Evolutionary conservation across 2,888 invertebrate genomes (phyloP), one percentile per base, ranked within the genome.

Genomic region (Plagodis dolabraria): DNA sequence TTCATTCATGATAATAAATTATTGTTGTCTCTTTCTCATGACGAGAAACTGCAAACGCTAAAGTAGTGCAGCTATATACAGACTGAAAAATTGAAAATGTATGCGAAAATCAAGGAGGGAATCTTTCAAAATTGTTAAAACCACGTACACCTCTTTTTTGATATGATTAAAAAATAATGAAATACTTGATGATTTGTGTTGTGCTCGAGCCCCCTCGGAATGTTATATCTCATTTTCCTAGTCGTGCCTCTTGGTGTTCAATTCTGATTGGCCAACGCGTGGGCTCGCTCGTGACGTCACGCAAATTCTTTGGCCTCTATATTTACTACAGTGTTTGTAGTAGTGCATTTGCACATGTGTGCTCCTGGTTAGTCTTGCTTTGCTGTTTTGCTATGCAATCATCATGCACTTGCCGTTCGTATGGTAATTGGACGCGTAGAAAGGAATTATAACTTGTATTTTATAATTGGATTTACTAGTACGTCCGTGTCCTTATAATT

Each of bases 171-270:
- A 12, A 22, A 6, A 43, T 45, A 40, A 53, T 9, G 9, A 42
- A 49, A 12, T 38, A 12, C 10, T 40, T 40, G 40, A 50, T 36
- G 35, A 34, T 38, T 36, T 8, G 12, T 33, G n/a, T 33, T 4
- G 10, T 51, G 42, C 36, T 46, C 33, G 53, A 51, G 35, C 45
- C 43, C 44, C 47, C 45, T 43, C 33, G 64, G 55, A 67, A 47
- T 50, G 51, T 63, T 63, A n/a, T 69, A 71, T 70, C 66, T 22
- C 36, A 71, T 71, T 94, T 93, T 89, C 93, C 92, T 74, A 93
- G 88, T 72, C 95, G 90, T 72, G 95, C 95, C 87, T 94, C 93
- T 85, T 87, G 89, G 72, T 94, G 86, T 68, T 93, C 81, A 74
- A 93, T 87, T 75, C 81, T 88, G 89, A 92, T 92, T 92, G 92